Evolutionary conservation across 2,797 vertebrate genomes (phyloP).

Genomic region (Rousettus madagascariensis): DNA sequence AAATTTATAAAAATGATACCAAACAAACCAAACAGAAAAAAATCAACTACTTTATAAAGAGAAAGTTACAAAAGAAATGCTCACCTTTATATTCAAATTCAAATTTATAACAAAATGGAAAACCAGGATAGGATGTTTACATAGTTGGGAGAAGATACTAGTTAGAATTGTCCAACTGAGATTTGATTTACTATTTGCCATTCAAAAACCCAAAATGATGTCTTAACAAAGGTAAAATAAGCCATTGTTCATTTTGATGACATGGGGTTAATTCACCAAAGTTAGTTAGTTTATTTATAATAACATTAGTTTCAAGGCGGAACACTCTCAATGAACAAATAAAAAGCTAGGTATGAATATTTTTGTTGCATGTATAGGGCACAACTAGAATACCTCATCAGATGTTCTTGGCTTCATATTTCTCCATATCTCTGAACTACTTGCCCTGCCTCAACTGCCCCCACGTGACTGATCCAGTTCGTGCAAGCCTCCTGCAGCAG

Average conservation of each 20-base stretch:
- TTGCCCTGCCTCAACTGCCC: neutral
- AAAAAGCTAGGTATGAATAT: neutral
- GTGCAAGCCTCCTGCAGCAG: neutral
- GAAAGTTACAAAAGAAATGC: neutral
- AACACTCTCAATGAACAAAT: neutral
- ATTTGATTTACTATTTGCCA: conserved; percentile 34
- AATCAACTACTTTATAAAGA: neutral
- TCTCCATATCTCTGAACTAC: neutral
- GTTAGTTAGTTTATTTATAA: conserved; percentile 13
- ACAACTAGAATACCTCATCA: neutral
- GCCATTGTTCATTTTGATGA: neutral
- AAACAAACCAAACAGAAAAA: neutral
- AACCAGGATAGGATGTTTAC: neutral
- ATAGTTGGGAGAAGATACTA: neutral
- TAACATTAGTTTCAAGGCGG: neutral
- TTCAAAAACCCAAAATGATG: conserved; percentile 25
- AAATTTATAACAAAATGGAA: neutral
- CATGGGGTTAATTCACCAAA: neutral
- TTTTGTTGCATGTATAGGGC: neutral
- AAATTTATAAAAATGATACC: neutral
- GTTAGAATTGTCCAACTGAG: conserved; percentile 13
- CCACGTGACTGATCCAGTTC: neutral
- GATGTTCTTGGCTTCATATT: neutral
- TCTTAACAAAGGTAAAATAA: conserved; percentile 32
- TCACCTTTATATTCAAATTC: neutral